Evolutionary conservation across 2,888 invertebrate genomes (phyloP), one percentile per base, ranked within the genome.

Genomic region (Drosophila rubida): DNA sequence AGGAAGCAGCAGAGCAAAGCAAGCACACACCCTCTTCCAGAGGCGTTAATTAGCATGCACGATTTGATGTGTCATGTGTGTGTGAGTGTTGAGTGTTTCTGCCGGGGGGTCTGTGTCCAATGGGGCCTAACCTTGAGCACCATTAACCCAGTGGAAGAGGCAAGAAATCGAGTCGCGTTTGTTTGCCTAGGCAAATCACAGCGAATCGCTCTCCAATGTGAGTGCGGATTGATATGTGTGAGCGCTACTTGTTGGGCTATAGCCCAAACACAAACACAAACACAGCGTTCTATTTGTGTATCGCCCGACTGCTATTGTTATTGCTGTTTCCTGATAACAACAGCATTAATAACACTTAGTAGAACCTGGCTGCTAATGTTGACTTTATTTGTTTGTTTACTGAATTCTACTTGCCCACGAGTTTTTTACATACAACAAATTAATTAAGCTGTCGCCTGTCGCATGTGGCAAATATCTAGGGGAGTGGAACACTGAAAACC

Each of bases 321-420:
- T 46, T 70, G 44, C 41, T 63, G 42, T 23, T 57, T 23, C 16
- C 35, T 74, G 78, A 83, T 80, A 77, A 74, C 65, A 64, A 68
- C 57, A 48, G 63, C 30, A 62, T 60, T 58, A 42, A 27, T 53
- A 62, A 42, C 45, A 57, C 69, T 70, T 54, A 32, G 35, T 54
- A 32, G 35, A 35, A 25, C 49, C 45, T n/a, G 45, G 60, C 45
- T n/a, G 45, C 58, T 60, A 50, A 60, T 76, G 74, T 74, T 78
- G 65, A 73, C 59, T 72, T 69, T 58, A 65, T 64, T 51, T 76
- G 67, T 79, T 82, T 82, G 74, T 69, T 82, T 74, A 63, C 66
- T 69, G 58, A 69, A 74, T 69, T 70, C 37, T 6, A 62, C 58
- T 77, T 63, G 69, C 59, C 57, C 42, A 49, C 62, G 42, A 48